Evolutionary conservation across 1,140 invertebrate species (phyloP).

Genomic region (Meloidogyne chitwoodi): DNA sequence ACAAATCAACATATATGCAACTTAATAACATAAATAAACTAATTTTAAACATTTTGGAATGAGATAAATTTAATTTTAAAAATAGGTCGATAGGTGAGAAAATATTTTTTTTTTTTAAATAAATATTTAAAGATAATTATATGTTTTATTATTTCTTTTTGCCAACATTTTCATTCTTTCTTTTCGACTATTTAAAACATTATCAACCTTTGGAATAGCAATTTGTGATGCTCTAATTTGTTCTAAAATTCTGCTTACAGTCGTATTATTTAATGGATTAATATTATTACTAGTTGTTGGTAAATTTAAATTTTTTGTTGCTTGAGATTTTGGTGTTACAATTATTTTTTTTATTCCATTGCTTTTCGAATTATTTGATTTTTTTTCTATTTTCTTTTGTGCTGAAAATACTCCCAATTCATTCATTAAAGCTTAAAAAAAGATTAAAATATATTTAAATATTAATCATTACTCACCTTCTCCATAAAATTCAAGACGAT

Average conservation of each 20-base stretch:
- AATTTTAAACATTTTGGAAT: no score
- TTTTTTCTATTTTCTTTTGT: neutral
- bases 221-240: neutral
- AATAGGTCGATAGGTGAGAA: no score
- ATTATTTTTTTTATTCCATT: neutral
- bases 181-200: neutral
- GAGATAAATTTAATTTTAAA: no score
- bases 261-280: neutral
- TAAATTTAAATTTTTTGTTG: neutral
- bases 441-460: neutral
- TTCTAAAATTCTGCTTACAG: neutral
- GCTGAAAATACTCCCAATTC: neutral
- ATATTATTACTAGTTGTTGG: neutral
- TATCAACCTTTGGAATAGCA: neutral
- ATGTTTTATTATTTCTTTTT: no score
- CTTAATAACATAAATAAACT: no score
- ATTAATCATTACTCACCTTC: neutral
- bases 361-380: neutral
- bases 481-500: conserved; percentile 17
- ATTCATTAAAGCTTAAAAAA: neutral
- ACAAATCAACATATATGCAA: no score
- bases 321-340: neutral
- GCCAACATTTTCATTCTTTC: neutral
- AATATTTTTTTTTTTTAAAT: no score
- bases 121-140: no score